Percentiles rank a stretch among this genome's conserved stretches.
Conservation (phyloP, 2,888 invertebrate genomes). For the Tachina lurida region DNA sequence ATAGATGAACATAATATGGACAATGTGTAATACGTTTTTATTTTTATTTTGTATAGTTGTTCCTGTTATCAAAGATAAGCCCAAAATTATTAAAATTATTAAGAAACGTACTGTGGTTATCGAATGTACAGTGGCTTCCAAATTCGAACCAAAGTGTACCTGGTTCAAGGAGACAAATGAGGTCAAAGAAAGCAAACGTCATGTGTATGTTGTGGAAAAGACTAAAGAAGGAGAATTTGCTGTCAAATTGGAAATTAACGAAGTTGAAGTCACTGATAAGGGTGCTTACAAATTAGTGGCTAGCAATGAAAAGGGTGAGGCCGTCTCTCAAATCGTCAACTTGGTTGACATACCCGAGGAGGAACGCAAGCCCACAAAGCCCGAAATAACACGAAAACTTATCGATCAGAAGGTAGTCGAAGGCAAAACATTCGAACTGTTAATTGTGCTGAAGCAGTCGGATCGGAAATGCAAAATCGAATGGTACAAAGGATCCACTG, state of each 20-base stretch:
- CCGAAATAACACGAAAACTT: conserved; percentile 90
- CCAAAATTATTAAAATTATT: conserved; percentile 94
- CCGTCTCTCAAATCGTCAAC: conserved; percentile 93
- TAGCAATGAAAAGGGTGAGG: conserved; percentile 96
- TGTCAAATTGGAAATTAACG: conserved; percentile 94
- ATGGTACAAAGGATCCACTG: conserved; percentile 92
- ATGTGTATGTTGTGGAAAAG: conserved; percentile 80
- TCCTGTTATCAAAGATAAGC: conserved; percentile 96
- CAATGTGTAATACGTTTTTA: not conserved
- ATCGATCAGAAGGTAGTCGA: conserved; percentile 88
- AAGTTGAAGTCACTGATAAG: conserved; percentile 91
- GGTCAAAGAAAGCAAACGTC: conserved; percentile 86
- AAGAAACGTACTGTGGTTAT: conserved; percentile 96
- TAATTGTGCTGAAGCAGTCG: conserved; percentile 88
- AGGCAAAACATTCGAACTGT: conserved; percentile 90
- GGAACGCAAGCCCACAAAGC: conserved; percentile 90
- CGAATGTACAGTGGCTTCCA: conserved; percentile 96
- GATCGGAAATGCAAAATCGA: conserved; percentile 92
- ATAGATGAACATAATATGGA: no score
- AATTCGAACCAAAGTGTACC: conserved; percentile 95
- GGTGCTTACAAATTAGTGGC: conserved; percentile 95
- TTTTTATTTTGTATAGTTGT: conserved; percentile 86
- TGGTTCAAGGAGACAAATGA: conserved; percentile 95
- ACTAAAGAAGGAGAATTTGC: conserved; percentile 91
- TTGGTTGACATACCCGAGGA: conserved; percentile 91